phyloP scores from a whole-genome alignment of 2,113 vertebrate species.

The Hiodon tergisus region DNA sequence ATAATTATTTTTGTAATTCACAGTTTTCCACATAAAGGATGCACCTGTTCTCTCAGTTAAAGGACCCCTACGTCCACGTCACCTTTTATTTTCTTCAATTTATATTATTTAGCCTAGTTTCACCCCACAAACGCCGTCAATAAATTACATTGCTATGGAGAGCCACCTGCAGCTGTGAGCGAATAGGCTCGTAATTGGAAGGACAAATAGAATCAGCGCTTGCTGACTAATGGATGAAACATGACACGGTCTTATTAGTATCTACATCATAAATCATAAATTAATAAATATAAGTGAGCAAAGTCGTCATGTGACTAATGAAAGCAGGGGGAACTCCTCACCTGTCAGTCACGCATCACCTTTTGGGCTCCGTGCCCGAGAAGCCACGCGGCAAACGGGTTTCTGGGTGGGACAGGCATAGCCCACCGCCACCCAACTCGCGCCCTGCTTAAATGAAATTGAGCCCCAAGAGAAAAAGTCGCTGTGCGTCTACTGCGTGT shows the following conservation, averaged over 20 bases:
- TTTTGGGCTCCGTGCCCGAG: background rate
- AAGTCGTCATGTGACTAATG: conserved; percentile 33
- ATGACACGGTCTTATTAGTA: background rate
- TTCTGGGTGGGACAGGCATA: background rate
- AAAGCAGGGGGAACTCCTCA: background rate
- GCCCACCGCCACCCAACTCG: conserved; percentile 22
- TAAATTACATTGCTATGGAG: background rate
- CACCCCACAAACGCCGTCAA: background rate
- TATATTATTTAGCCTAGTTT: background rate
- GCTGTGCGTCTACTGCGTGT: conserved; percentile 37
- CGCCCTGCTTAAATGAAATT: conserved; percentile 12
- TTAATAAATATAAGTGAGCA: conserved; percentile 38
- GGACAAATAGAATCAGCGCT: conserved; percentile 27
- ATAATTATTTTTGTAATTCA: background rate
- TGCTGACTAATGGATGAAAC: conserved; percentile 26
- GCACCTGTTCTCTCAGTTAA: background rate
- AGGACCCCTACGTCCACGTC: background rate
- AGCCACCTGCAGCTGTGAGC: conserved; percentile 38
- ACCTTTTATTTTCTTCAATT: conserved; percentile 3
- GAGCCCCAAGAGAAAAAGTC: conserved; percentile 35
- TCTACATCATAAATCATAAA: conserved; percentile 30
- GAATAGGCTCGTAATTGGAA: conserved; percentile 32
- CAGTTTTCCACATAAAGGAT: background rate
- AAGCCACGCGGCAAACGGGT: background rate
- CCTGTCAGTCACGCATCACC: background rate